Evolutionary conservation across 2,888 invertebrate genomes (phyloP), one percentile per base, ranked within the genome.

Genomic region (Dendrolimus pini): DNA sequence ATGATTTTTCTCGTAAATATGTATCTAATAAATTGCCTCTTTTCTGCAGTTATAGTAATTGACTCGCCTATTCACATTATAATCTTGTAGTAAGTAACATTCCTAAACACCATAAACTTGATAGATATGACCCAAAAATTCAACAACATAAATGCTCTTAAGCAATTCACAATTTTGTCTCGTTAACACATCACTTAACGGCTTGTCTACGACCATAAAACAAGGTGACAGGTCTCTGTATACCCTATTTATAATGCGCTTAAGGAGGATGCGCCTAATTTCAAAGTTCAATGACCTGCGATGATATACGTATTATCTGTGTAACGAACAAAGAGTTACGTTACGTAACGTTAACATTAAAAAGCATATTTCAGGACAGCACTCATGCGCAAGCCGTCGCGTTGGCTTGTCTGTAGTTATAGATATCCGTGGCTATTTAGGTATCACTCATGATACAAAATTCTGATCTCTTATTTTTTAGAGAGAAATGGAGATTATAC

Each of bases 251-350:
- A 47, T 10, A 47, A 30, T 30, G 30, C 47, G 12, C 3, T 47
- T 58, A 52, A 47, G 41, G 68, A 80, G 80, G 81, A 81, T 75
- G 77, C 64, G 53, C 59, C 67, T 76, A 71, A 81, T 81, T 77
- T 73, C 59, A 57, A 60, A 68, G 81, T 69, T 68, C 75, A 63
- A 71, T 65, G 77, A 73, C 72, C 75, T 62, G 30, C 30, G 30
- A 30, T 30, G 30, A 30, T 30, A 30, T 30, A 30, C 6, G 30
- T 52, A 54, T 47, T 57, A 57, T 57, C 47, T 54, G n/a, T 54
- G 54, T 12, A 12, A 12, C 12, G 47, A 47, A 47, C 9, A 47
- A 47, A 10, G 12, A 7, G 47, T 47, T 47, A 10, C 9, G 47
- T 47, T 10, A 47, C 47, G 47, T 47, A 47, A 47, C 9, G 12